Base-by-base conservation (phyloP, 2,888 invertebrate species). In the Parthenolecanium corni region DNA sequence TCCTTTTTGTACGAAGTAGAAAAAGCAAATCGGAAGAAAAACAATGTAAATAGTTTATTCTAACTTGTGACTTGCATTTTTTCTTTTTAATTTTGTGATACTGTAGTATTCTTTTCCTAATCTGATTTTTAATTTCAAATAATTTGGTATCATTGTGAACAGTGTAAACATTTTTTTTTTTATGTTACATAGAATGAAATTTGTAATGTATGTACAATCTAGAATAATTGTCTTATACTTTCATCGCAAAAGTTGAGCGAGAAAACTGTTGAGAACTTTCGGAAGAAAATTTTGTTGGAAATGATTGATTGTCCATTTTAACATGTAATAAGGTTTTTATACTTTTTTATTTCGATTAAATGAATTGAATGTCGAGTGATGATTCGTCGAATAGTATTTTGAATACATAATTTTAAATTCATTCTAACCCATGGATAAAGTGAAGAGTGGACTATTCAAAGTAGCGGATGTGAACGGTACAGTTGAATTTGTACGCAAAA, bases 271-370 rank as follows among this genome's bases (percentile, higher is more conserved):
- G 54, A 21, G 38, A 31, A 31, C 31, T 31, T 31, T 31, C 31
- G 5, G 5, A 40, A 42, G 36, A 53, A 21, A 38, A 40, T 54
- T 54, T 42, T 38, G 40, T 42, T 36, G 12, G 16, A 42, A 54
- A 42, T 31, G 54, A 54, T 36, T 18, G 24, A 40, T 54, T n/a
- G 38, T 54, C 54, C 40, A 53, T 38, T 53, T 36, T 54, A 54
- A 54, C 38, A 5, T 54, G 36, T 54, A 54, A 54, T 31, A 54
- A 38, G 24, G 38, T 54, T 54, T 52, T 54, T 54, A 54, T 54
- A 54, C 54, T 54, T 54, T 54, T 44, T 44, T 54, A 40, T 54
- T 40, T 54, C 40, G 23, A 54, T 54, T 54, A 54, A 54, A 54
- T 24, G 23, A 54, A 31, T 31, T 31, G 38, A 54, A 54, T 18